These are phyloP conservation scores for Phymanthus crucifer DNA, from an alignment of 92 coral and sea anemone species.

Conservation along the genomic window DNA sequence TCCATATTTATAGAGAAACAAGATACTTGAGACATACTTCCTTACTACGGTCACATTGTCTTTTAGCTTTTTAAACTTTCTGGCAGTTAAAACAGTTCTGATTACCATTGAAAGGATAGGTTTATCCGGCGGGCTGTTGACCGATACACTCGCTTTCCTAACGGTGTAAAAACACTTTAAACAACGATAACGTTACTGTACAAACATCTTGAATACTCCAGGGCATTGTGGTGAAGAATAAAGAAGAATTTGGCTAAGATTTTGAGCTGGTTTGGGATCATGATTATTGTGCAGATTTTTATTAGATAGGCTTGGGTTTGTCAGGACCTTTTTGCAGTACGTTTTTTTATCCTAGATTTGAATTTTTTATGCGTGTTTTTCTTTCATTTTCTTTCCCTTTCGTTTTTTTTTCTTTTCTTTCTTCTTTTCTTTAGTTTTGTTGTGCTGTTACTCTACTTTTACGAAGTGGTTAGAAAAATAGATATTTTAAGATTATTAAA, in stretches of 20 bases:
- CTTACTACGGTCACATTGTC: constrained; percentile 7
- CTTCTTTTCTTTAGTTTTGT: no score
- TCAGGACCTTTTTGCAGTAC: no score
- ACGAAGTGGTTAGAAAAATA: no score
- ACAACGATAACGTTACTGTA: not conserved
- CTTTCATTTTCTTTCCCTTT: no score
- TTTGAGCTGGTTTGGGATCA: no score
- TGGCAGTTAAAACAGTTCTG: not conserved
- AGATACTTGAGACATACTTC: not conserved
- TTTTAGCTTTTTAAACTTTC: not conserved
- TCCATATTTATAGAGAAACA: constrained; percentile 9
- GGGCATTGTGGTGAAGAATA: no score
- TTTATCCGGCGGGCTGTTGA: constrained; percentile 21
- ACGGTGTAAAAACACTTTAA: constrained; percentile 12
- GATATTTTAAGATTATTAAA: no score
- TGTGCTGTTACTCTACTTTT: no score
- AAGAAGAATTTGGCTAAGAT: not conserved
- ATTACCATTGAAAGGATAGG: constrained; percentile 13
- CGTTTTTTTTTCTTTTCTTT: not conserved
- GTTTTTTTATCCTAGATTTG: no score
- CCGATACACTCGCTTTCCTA: not conserved
- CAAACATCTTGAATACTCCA: not conserved
- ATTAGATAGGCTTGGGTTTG: no score
- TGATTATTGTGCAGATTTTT: no score
- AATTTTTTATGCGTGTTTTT: no score